Evolutionary conservation across 2,797 vertebrate genomes (phyloP), one percentile per base, ranked within the genome.

Genomic region (Acanthis flammea): DNA sequence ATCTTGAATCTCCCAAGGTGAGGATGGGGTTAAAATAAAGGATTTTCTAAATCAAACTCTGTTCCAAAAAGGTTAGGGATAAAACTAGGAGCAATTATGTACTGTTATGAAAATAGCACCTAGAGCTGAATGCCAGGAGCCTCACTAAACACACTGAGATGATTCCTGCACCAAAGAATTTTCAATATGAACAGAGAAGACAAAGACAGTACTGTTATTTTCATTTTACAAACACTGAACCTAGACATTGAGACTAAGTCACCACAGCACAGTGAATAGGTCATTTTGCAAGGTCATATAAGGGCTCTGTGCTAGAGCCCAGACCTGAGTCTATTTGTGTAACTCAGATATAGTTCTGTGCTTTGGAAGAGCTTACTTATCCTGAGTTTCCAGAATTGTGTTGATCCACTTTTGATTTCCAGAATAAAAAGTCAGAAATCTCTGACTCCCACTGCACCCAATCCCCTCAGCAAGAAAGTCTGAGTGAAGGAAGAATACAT

Each of bases 41-140:
- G 45, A 83, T 92, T 79, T 94, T 62, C 39, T 86, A 83, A 91
- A 83, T 86, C n/a, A 4, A 4, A 3, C 28, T 74, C 62, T 67
- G 19, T 75, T 94, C 25, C 57, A 80, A 66, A 91, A 88, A 83
- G 27, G 48, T 88, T 79, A 76, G 61, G 58, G 39, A 90, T 94
- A 91, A 94, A 94, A 90, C 75, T 65, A 92, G 39, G 58, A 92
- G 75, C 57, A 92, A 83, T 94, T 94, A 91, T 75, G 61, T 61
- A 68, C 85, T 91, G 54, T 83, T 95, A 92, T 87, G 95, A 94
- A 93, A 95, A 92, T 80, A 96, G 68, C 72, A 95, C 82, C 72
- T 91, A 89, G 65, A 80, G 27, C 45, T 74, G 44, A 28, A 48
- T 74, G 85, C 89, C 96, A 94, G 78, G 53, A 92, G 45, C 72